Conservation (phyloP, 2,888 invertebrate genomes). For the Drymonia ruficornis region DNA sequence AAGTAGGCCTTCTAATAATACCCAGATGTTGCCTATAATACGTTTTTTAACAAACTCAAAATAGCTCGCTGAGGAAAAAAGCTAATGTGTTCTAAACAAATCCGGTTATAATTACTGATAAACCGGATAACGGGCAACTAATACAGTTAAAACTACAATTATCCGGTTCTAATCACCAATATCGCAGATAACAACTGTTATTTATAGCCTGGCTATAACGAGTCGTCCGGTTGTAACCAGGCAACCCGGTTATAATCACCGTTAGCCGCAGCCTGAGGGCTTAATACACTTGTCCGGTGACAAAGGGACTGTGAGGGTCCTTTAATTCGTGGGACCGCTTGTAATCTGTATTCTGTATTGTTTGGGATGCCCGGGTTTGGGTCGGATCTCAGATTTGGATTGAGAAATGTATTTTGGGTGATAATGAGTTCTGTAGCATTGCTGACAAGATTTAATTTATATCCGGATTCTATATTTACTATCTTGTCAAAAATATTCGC, state of each 20-base stretch:
- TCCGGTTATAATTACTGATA: not conserved
- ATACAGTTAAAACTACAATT: not conserved
- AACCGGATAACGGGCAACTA: not conserved
- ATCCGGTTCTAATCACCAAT: not conserved
- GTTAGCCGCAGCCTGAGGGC: not conserved
- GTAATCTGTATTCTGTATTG: slow-evolving; percentile 4
- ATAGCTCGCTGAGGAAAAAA: no score
- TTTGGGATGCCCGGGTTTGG: not conserved
- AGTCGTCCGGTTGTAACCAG: not conserved
- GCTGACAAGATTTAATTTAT: no score
- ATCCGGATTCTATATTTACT: no score
- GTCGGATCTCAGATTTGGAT: slow-evolving; percentile 2
- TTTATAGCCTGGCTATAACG: not conserved
- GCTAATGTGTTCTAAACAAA: no score
- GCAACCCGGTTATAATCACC: slow-evolving; percentile 2
- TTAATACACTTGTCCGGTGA: slow-evolving; percentile 5
- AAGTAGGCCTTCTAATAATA: no score
- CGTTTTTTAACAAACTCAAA: no score
- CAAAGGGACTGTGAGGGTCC: not conserved
- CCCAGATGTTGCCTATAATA: no score
- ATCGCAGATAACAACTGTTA: not conserved
- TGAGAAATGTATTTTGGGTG: not conserved
- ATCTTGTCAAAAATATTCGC: no score
- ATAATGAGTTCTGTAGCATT: not conserved
- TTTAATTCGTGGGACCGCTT: not conserved